Evolutionary conservation across 1,140 invertebrate genomes (phyloP).

Genomic region (Procambarus virginalis): DNA sequence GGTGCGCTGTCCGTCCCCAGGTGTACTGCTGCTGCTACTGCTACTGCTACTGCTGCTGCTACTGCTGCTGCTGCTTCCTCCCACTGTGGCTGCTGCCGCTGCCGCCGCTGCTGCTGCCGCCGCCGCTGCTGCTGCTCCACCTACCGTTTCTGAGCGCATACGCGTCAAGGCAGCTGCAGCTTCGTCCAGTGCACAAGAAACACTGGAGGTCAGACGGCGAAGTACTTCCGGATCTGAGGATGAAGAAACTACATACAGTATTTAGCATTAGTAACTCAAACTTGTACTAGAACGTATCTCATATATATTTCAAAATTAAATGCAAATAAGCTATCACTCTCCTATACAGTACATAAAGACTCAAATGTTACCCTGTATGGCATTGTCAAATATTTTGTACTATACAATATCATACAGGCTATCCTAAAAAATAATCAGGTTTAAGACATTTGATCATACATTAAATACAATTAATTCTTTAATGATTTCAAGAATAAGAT

Average conservation of each 20-base stretch:
- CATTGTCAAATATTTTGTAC: too few species aligned
- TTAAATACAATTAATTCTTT: too few species aligned
- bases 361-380: too few species aligned
- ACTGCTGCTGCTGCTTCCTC: slow-evolving; percentile 69
- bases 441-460: too few species aligned
- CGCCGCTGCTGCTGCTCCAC: slow-evolving; percentile 69
- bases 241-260: slow-evolving; percentile 64
- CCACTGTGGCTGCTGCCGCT: slow-evolving; percentile 65
- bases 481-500: too few species aligned
- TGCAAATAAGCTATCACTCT: too few species aligned
- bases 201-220: slow-evolving; percentile 75
- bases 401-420: too few species aligned
- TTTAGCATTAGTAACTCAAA: slow-evolving; percentile 44
- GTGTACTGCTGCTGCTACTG: slow-evolving; percentile 71
- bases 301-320: neutral
- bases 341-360: too few species aligned
- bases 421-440: too few species aligned
- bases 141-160: slow-evolving; percentile 88
- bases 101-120: slow-evolving; percentile 53
- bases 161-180: slow-evolving; percentile 94
- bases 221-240: slow-evolving; percentile 76
- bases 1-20: slow-evolving; percentile 67
- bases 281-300: neutral
- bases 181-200: slow-evolving; percentile 95
- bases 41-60: slow-evolving; percentile 64